phyloP scores from a whole-genome alignment of 2,888 invertebrate genomes.

The Spicauda simplicius region DNA sequence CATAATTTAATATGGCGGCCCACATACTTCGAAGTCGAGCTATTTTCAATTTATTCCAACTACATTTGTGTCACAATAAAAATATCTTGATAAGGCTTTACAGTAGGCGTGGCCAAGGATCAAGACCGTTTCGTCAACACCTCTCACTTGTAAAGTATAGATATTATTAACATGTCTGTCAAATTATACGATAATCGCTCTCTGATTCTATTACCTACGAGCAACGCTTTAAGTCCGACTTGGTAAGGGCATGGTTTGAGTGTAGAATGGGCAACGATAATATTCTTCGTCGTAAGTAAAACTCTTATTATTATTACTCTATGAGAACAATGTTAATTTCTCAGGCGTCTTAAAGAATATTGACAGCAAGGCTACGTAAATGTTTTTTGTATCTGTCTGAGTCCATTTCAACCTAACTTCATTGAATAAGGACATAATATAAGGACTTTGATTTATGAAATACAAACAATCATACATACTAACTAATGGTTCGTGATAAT shows the following conservation, averaged over 20 bases:
- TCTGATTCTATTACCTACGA: constrained; percentile 26
- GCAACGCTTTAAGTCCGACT: constrained; percentile 9
- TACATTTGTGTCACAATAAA: constrained; percentile 2
- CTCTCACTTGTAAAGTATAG: constrained; percentile 22
- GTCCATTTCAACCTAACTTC: no score
- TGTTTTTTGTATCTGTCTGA: no score
- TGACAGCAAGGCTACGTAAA: no score
- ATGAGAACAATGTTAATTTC: no score
- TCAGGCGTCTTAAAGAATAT: no score
- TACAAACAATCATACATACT: no score
- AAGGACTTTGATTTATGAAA: no score
- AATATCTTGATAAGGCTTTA: constrained; percentile 6
- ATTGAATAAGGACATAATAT: no score
- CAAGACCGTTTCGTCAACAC: constrained; percentile 17
- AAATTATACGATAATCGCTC: constrained; percentile 23
- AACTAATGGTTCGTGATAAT: no score
- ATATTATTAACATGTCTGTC: constrained; percentile 30
- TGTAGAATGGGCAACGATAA: neutral
- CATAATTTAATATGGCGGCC: no score
- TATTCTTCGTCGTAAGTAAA: neutral
- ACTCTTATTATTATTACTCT: no score
- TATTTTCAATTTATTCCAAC: neutral
- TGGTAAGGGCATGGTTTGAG: constrained; percentile 31
- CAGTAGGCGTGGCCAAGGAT: neutral
- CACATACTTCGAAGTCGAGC: no score